Evolutionary conservation across 2,888 invertebrate genomes (phyloP).

Genomic region (Tetrapedia diversipes): DNA sequence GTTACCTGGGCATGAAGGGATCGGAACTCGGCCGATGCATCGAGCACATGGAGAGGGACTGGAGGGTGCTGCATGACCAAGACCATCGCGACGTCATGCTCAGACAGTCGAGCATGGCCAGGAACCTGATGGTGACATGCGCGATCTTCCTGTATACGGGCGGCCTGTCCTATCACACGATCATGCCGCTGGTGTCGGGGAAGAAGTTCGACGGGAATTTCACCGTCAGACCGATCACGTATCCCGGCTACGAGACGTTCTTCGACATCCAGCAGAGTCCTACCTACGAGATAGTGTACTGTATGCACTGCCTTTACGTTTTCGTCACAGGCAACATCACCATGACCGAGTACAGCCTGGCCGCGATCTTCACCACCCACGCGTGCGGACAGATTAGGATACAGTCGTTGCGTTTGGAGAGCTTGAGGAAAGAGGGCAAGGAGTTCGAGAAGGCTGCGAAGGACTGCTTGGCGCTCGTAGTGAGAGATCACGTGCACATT

Average conservation of each 20-base stretch:
- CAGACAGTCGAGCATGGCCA: slow-evolving; percentile 59
- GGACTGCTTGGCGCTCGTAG: slow-evolving; percentile 42
- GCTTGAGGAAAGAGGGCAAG: not conserved
- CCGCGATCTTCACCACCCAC: slow-evolving; percentile 64
- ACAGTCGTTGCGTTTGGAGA: slow-evolving; percentile 36
- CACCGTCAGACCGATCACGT: slow-evolving; percentile 61
- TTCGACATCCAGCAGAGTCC: slow-evolving; percentile 61
- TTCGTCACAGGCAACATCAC: slow-evolving; percentile 54
- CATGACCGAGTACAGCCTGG: slow-evolving; percentile 57
- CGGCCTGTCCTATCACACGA: slow-evolving; percentile 53
- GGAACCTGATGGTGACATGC: slow-evolving; percentile 55
- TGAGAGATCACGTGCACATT: slow-evolving; percentile 56
- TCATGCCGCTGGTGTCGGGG: slow-evolving; percentile 45
- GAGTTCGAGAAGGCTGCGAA: not conserved
- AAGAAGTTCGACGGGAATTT: slow-evolving; percentile 35
- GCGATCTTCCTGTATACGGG: slow-evolving; percentile 58
- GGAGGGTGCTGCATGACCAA: slow-evolving; percentile 42
- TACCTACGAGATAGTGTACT: slow-evolving; percentile 64
- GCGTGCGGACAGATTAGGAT: slow-evolving; percentile 66
- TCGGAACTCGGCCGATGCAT: slow-evolving; percentile 51
- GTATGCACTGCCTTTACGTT: slow-evolving; percentile 48
- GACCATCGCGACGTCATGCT: slow-evolving; percentile 61
- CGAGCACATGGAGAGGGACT: slow-evolving; percentile 64
- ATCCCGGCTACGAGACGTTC: slow-evolving; percentile 62
- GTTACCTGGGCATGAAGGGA: slow-evolving; percentile 48